Base-by-base conservation (phyloP, 2,797 vertebrate genomes). In the Darevskia nairensis region DNA sequence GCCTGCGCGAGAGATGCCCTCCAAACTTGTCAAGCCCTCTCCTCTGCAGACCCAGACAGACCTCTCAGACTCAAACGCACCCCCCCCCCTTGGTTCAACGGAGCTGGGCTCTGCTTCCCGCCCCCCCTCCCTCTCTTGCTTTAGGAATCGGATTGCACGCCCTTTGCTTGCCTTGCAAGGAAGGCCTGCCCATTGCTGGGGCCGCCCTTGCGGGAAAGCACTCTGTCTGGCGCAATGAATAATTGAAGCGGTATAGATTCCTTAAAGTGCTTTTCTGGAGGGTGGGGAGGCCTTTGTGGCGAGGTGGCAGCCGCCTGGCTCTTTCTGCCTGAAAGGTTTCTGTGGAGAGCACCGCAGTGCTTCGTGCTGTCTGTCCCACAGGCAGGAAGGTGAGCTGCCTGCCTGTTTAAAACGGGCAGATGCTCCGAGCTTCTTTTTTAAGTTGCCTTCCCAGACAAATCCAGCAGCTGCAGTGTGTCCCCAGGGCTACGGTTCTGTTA, bases 21-120 rank as follows among this genome's bases (percentile, higher is more conserved):
- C 55, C 3, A 2, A 1, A 2, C 0, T 1, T 55, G 50, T 9
- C 7, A 23, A 46, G 11, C n/a, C 19, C 71, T 81, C 35, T 0
- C 19, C 15, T 25, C 5, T 32, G 0, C 32, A 0, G 66, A 17
- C 39, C 44, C 15, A 6, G 25, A 84, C 6, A 25, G 21, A 6
- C 69, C 29, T 27, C 29, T 68, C 44, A 3, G 78, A 55, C 32
- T 9, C 19, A 23, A 6, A 10, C 5, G 11, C 5, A 4, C 39
- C 68, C 68, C 68, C 1, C 50, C 79, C 50, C 10, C 77, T 80
- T 19, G 17, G 19, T 81, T 9, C 1, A 4, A 3, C 8, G 29
- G 11, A 32, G 41, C 71, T 3, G 1, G 8, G 4, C 39, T 35
- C 21, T 0, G 50, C 27, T 35, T 39, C 4, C 11, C 19, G 64